These are phyloP conservation scores for Calyptommatus sinebrachiatus DNA, from an alignment of 2,113 vertebrate genomes.

Conservation along the genomic window DNA sequence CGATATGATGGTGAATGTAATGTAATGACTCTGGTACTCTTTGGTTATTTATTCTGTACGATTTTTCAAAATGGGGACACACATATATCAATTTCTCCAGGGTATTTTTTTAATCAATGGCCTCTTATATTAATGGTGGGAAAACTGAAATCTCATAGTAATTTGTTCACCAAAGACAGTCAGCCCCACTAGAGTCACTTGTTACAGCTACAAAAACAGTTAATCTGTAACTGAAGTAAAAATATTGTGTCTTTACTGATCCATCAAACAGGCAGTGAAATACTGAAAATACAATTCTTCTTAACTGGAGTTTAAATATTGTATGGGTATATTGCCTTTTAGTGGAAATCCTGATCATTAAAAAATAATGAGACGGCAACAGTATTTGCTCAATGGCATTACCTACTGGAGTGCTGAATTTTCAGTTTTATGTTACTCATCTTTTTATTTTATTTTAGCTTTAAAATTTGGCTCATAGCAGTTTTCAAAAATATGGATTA, in stretches of 20 bases:
- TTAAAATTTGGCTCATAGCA: constrained; percentile 76
- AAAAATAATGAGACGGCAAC: constrained; percentile 59
- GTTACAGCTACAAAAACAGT: constrained; percentile 55
- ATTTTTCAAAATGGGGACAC: constrained; percentile 53
- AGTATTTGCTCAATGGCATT: constrained; percentile 58
- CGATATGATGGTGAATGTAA: constrained; percentile 54
- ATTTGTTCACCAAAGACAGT: constrained; percentile 55
- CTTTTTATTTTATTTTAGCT: constrained; percentile 62
- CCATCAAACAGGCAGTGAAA: constrained; percentile 48
- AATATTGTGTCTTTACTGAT: constrained; percentile 40
- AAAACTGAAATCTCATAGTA: constrained; percentile 64
- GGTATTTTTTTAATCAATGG: constrained; percentile 62
- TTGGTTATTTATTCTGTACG: constrained; percentile 60
- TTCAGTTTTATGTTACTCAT: constrained; percentile 66
- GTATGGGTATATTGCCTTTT: constrained; percentile 57
- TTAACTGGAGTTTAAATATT: constrained; percentile 52
- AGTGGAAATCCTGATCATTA: constrained; percentile 63
- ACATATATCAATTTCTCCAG: constrained; percentile 31
- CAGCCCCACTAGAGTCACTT: constrained; percentile 56
- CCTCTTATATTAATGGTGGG: constrained; percentile 61
- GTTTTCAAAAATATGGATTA: constrained; percentile 71
- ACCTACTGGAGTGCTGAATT: constrained; percentile 63
- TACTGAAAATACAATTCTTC: constrained; percentile 39
- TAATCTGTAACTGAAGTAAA: constrained; percentile 53
- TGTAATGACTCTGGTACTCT: constrained; percentile 51